phyloP scores from a whole-genome alignment of 2,888 invertebrate species.

The Machimus atricapillus region DNA sequence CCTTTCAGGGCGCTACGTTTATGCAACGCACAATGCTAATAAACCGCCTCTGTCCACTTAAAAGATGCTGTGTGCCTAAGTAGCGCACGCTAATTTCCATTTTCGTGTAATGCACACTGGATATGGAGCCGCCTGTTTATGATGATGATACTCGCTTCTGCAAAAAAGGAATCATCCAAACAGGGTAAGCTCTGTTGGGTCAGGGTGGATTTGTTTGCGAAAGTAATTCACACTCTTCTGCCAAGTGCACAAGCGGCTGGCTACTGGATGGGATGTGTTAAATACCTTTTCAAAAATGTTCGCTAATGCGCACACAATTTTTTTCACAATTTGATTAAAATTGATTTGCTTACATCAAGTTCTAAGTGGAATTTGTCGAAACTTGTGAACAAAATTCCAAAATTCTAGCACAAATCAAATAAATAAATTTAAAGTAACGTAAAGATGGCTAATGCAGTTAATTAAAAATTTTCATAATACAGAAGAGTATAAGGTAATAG shows the following conservation, averaged over 20 bases:
- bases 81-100: not conserved
- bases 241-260: not conserved
- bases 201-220: not conserved
- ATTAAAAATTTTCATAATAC: too few relatives aligned
- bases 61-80: not conserved
- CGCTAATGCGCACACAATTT: not conserved
- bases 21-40: not conserved
- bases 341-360: not conserved
- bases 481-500: too few relatives aligned
- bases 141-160: not conserved
- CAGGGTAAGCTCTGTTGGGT: not conserved
- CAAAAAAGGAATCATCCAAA: not conserved
- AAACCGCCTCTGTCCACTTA: not conserved
- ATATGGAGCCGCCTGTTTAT: not conserved
- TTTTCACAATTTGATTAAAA: not conserved
- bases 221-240: not conserved
- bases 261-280: not conserved
- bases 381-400: not conserved
- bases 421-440: not conserved
- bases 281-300: not conserved
- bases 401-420: not conserved
- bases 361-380: not conserved
- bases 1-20: not conserved
- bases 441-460: too few relatives aligned
- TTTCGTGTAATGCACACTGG: not conserved